phyloP scores from a whole-genome alignment of 1,140 invertebrate species.

The Meloidogyne floridensis region DNA sequence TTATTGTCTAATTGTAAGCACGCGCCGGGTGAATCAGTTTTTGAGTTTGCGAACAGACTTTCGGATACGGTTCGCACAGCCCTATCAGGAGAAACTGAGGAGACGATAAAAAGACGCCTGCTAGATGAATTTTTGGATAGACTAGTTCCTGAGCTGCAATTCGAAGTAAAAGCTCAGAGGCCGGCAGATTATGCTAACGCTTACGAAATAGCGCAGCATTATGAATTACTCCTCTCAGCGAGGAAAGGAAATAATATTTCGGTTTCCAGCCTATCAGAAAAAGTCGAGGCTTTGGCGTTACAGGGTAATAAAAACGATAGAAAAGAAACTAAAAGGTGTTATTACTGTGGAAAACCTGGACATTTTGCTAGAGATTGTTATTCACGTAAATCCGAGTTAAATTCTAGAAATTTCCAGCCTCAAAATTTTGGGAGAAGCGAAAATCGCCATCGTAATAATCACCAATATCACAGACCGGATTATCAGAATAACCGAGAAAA shows the following conservation, averaged over 20 bases:
- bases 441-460: too few relatives aligned
- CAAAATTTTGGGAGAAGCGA: background rate
- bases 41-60: too few relatives aligned
- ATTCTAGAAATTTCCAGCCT: background rate
- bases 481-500: background rate
- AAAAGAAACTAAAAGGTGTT: background rate
- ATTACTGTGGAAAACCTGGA: background rate
- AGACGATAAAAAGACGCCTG: background rate
- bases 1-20: background rate
- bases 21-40: background rate
- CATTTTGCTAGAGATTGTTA: background rate
- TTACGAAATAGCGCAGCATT: background rate
- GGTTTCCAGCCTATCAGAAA: background rate
- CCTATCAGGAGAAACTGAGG: background rate
- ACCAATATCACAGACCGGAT: too few relatives aligned
- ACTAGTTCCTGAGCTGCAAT: background rate
- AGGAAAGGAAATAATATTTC: background rate
- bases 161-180: slow-evolving; percentile 9
- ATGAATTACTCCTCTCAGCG: background rate
- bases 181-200: background rate
- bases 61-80: too few relatives aligned
- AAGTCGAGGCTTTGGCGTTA: background rate
- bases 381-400: background rate
- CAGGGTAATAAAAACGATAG: background rate
- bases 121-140: slow-evolving; percentile 15